These are phyloP conservation scores for Agrochola macilenta DNA, from an alignment of 2,888 invertebrate species.

Conservation along the genomic window DNA sequence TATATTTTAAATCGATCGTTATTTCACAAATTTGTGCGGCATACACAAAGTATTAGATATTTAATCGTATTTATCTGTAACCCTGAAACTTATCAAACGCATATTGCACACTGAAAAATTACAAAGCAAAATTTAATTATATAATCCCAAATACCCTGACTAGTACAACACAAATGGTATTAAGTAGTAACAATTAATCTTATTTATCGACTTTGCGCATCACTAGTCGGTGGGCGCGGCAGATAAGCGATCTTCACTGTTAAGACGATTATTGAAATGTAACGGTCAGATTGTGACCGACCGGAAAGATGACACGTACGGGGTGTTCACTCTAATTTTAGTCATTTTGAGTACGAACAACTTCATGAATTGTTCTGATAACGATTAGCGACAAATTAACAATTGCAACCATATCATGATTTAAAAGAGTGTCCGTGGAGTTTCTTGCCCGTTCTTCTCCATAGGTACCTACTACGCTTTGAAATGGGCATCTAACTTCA, in stretches of 20 bases:
- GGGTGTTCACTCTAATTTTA: constrained; percentile 65
- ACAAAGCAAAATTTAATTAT: constrained; percentile 5
- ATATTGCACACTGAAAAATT: constrained; percentile 3
- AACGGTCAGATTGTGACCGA: constrained; percentile 90
- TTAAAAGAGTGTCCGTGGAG: too few relatives aligned
- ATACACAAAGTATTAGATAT: constrained; percentile 21
- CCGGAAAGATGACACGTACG: constrained; percentile 83
- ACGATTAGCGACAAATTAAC: background rate
- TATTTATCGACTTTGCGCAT: constrained; percentile 66
- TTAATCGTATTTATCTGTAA: constrained; percentile 18
- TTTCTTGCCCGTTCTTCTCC: too few relatives aligned
- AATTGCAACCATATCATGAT: too few relatives aligned
- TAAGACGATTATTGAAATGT: constrained; percentile 91
- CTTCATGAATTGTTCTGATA: background rate
- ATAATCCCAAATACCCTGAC: constrained; percentile 19
- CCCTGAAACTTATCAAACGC: constrained; percentile 30
- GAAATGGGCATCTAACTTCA: too few relatives aligned
- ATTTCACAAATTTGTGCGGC: background rate
- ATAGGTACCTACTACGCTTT: too few relatives aligned
- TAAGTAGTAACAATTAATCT: constrained; percentile 28
- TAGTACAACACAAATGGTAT: constrained; percentile 25
- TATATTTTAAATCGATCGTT: background rate
- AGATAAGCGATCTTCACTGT: constrained; percentile 88
- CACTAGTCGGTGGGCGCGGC: constrained; percentile 87
- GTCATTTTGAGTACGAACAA: background rate